phyloP scores from a whole-genome alignment of 1,140 invertebrate genomes.

The Triops longicaudatus region DNA sequence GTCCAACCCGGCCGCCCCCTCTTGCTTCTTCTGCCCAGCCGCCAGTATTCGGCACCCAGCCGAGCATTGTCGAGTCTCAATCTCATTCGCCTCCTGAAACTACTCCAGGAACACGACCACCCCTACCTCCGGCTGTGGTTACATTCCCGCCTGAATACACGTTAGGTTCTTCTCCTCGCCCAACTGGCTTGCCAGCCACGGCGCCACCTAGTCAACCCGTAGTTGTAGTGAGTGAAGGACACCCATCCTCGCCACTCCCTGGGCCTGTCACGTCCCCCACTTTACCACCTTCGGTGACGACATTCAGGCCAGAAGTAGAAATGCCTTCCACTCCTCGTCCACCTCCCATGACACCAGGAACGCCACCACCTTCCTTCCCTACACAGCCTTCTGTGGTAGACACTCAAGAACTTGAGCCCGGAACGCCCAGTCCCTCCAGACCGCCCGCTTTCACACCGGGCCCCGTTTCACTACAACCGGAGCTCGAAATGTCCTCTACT shows the following conservation, averaged over 20 bases:
- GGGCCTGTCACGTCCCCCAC: not conserved
- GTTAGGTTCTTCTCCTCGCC: not conserved
- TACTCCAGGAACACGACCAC: not conserved
- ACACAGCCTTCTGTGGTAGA: slow-evolving; percentile 22
- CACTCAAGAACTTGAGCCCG: not conserved
- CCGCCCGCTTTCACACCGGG: not conserved
- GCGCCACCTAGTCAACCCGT: slow-evolving; percentile 21
- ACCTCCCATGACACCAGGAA: slow-evolving; percentile 10
- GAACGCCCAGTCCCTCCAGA: not conserved
- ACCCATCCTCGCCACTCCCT: not conserved
- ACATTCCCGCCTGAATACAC: not conserved
- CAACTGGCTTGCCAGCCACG: not conserved
- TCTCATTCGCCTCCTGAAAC: not conserved
- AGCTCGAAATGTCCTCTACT: not conserved
- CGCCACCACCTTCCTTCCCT: not conserved
- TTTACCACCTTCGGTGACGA: slow-evolving; percentile 11
- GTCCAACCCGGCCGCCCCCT: not conserved
- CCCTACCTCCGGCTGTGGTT: not conserved
- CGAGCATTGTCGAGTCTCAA: not conserved
- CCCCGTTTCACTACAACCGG: not conserved
- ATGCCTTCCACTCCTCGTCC: slow-evolving; percentile 9
- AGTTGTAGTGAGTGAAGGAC: not conserved
- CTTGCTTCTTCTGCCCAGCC: not conserved
- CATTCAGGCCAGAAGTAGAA: not conserved
- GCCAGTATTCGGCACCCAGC: not conserved